Evolutionary conservation across 2,888 invertebrate species (phyloP), one percentile per base, ranked within the genome.

Genomic region (Choreutis nemorana): DNA sequence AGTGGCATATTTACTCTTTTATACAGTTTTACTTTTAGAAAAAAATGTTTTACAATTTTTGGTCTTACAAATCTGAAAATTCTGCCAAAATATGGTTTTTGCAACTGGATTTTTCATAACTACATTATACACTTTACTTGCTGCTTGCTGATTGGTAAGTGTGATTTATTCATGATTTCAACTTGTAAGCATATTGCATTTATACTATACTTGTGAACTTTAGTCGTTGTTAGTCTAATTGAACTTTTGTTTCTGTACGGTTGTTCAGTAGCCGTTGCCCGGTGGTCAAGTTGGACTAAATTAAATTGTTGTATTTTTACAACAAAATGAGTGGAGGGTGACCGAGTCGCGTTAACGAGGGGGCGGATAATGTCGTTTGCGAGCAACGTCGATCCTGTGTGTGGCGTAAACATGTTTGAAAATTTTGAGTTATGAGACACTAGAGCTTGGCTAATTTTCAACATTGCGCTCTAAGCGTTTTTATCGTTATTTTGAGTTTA

Each of bases 241-340:
- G n/a, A n/a, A n/a, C n/a, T n/a, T n/a, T n/a, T n/a, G n/a, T n/a
- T n/a, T n/a, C n/a, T n/a, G n/a, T 45, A 42, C 47, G 50, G 48
- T 53, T 52, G 55, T 63, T 65, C 51, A 55, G 55, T 65, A 62
- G 60, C 50, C 39, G 45, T 42, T 47, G 45, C 55, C 53, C 40
- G n/a, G 58, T 53, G 65, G 67, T 63, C 55, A 68, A 70, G 67
- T 73, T 72, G 55, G 63, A 59, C 66, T 56, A 72, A 77, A 77
- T 77, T 71, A 75, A 73, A 72, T 72, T 73, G 67, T 68, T 68
- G 63, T 68, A 68, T 73, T 75, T 75, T 73, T 70, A 55, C 59
- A 60, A 57, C 62, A 57, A 63, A 71, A 71, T 61, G 52, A 62
- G 49, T 55, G 50, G 50, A 42, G 54, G 51, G 55, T 54, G 50